phyloP scores from a whole-genome alignment of 1,140 invertebrate genomes.

The Hyles vespertilio region DNA sequence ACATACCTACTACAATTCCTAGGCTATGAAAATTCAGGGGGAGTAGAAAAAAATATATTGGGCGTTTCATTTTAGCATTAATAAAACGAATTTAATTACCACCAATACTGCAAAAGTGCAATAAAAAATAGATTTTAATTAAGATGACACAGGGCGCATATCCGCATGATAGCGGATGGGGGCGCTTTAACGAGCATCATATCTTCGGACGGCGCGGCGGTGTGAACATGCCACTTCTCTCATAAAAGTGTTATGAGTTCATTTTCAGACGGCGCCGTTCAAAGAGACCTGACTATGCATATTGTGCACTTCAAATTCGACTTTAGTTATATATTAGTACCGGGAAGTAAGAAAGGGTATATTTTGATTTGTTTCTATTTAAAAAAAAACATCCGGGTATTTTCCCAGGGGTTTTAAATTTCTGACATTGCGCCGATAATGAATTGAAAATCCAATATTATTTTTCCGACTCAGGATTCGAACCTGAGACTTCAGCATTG shows the following conservation, averaged over 20 bases:
- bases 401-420: no score
- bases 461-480: no score
- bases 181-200: conserved; percentile 56
- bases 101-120: conserved; percentile 6
- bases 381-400: no score
- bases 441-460: no score
- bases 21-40: background rate
- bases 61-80: no score
- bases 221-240: conserved; percentile 32
- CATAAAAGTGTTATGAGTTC: conserved; percentile 70
- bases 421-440: no score
- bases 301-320: background rate
- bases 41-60: no score
- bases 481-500: no score
- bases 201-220: conserved; percentile 35
- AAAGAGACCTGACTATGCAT: conserved; percentile 5
- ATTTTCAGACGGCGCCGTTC: conserved; percentile 49
- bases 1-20: background rate
- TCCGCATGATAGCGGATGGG: conserved; percentile 51
- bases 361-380: no score
- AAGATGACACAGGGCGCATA: conserved; percentile 57
- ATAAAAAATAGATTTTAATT: conserved; percentile 61
- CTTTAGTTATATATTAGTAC: no score
- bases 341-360: no score
- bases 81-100: no score